A percentile compares a stretch with the other conserved stretches of the same genome.
phyloP scores from a whole-genome alignment of 2,113 vertebrate species.

The Ramphastos sulfuratus region DNA sequence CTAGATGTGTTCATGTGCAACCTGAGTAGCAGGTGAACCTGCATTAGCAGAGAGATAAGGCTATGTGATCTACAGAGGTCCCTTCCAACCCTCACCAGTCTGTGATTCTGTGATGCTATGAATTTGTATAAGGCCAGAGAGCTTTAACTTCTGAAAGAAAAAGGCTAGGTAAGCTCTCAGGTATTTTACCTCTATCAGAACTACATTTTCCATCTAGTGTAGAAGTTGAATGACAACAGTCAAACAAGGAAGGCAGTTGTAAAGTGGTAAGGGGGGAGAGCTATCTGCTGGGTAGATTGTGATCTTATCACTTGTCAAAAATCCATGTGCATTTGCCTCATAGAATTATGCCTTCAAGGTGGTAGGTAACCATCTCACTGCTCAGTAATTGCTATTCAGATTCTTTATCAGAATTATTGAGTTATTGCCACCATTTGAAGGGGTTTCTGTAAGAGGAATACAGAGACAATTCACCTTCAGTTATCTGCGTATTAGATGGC shows the following conservation, averaged over 20 bases:
- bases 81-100: too few relatives aligned
- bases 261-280: neutral
- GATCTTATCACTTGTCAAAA: neutral
- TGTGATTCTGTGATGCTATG: too few relatives aligned
- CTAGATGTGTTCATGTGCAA: too few relatives aligned
- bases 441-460: neutral
- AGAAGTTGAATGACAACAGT: neutral
- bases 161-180: neutral
- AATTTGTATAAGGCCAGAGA: neutral
- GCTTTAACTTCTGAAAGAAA: neutral
- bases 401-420: slow-evolving; percentile 7
- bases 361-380: neutral
- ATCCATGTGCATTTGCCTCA: neutral
- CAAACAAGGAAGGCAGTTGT: neutral
- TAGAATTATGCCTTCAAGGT: neutral
- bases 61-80: too few relatives aligned
- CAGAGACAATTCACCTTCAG: neutral
- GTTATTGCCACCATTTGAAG: neutral
- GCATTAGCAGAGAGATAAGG: too few relatives aligned
- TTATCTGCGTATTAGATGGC: neutral
- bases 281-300: neutral
- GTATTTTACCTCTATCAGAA: neutral
- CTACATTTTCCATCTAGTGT: neutral
- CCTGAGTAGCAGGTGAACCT: too few relatives aligned
- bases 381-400: neutral